Evolutionary conservation across 1,140 invertebrate species (phyloP).

Genomic region (Temnothorax curvispinosus): DNA sequence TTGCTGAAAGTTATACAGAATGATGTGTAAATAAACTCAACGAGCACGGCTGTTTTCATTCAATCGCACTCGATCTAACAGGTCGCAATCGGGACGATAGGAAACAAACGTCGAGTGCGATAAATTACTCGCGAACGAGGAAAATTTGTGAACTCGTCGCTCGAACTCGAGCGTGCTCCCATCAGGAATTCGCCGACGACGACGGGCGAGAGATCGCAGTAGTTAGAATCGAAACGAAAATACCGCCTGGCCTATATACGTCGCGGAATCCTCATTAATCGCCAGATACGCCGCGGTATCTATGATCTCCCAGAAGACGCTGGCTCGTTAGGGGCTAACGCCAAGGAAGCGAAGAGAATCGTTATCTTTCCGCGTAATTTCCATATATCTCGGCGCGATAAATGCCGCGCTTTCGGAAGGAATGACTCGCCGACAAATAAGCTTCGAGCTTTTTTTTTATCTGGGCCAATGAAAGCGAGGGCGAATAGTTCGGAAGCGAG

Average conservation of each 20-base stretch:
- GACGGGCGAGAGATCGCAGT: background rate
- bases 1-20: constrained; percentile 49
- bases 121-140: constrained; percentile 37
- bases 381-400: constrained; percentile 69
- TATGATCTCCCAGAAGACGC: constrained; percentile 19
- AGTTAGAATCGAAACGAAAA: constrained; percentile 40
- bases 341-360: background rate
- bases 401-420: constrained; percentile 50
- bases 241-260: constrained; percentile 58
- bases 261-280: constrained; percentile 51
- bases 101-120: background rate
- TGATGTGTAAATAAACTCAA: constrained; percentile 51
- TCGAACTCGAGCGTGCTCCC: background rate
- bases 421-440: constrained; percentile 66
- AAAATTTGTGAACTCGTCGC: constrained; percentile 20
- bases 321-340: constrained; percentile 36
- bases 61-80: constrained; percentile 37
- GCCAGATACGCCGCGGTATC: constrained; percentile 50
- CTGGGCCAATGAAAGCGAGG: constrained; percentile 70
- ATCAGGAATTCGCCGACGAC: background rate
- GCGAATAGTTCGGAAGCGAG: constrained; percentile 66
- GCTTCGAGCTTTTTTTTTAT: constrained; percentile 63
- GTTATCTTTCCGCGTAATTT: constrained; percentile 65
- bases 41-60: constrained; percentile 46
- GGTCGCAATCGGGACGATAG: background rate